Conservation (phyloP, 1,140 invertebrate genomes). For the Zaprionus inermis region DNA sequence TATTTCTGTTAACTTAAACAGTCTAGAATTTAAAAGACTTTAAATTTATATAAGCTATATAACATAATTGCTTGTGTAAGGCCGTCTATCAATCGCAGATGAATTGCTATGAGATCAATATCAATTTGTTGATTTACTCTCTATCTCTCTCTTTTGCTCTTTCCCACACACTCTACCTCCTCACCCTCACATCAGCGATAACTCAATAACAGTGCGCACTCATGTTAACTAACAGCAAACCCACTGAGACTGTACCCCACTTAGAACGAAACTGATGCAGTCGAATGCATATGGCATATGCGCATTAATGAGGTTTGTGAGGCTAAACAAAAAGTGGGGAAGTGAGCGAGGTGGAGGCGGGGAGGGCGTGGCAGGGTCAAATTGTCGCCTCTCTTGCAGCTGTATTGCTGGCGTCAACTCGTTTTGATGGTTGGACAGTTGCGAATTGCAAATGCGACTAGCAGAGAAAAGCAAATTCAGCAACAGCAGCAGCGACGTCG, state of each 20-base stretch:
- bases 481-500: slow-evolving; percentile 21
- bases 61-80: too few species aligned
- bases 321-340: slow-evolving; percentile 21
- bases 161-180: too few species aligned
- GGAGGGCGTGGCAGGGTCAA: slow-evolving; percentile 28
- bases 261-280: neutral
- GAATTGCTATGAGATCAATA: too few species aligned
- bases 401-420: slow-evolving; percentile 55
- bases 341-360: neutral
- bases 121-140: too few species aligned
- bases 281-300: slow-evolving; percentile 7
- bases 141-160: neutral
- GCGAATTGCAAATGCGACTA: slow-evolving; percentile 26
- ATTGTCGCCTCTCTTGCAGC: slow-evolving; percentile 37
- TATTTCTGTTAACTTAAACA: neutral
- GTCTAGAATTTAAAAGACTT: neutral
- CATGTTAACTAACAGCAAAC: slow-evolving; percentile 26
- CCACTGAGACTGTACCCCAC: neutral
- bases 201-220: slow-evolving; percentile 3
- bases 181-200: neutral
- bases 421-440: slow-evolving; percentile 69
- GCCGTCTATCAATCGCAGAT: too few species aligned
- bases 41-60: neutral
- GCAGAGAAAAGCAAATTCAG: slow-evolving; percentile 50
- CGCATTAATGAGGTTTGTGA: slow-evolving; percentile 49